Percentiles rank a stretch among this genome's conserved stretches.
These are phyloP conservation scores for Montifringilla adamsi DNA, from an alignment of 2,113 vertebrate species.

Conservation along the genomic window DNA sequence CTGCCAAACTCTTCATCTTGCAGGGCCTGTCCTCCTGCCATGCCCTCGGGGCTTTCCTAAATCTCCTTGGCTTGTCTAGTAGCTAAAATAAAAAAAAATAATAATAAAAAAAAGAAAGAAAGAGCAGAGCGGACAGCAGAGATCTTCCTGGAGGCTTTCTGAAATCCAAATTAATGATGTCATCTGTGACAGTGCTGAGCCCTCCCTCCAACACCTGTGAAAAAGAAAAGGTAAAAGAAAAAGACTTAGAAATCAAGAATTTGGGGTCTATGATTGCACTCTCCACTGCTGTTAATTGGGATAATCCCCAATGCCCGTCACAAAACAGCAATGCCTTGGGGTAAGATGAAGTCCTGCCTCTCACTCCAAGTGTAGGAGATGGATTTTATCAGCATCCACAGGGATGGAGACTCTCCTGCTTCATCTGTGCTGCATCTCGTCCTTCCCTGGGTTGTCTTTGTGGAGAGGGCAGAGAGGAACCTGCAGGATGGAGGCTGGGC, in stretches of 20 bases:
- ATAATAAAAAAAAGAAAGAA: background rate
- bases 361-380: background rate
- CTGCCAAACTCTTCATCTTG: background rate
- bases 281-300: background rate
- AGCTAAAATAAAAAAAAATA: background rate
- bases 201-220: background rate
- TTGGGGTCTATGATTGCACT: background rate
- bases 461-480: background rate
- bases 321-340: background rate
- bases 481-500: background rate
- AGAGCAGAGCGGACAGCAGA: background rate
- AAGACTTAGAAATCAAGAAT: background rate
- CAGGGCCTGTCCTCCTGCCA: background rate
- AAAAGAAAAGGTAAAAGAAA: background rate
- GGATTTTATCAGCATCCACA: background rate
- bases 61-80: background rate
- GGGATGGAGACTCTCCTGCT: accelerated
- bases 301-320: background rate
- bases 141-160: background rate
- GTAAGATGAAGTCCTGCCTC: background rate
- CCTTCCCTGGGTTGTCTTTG: background rate
- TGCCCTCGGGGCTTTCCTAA: background rate
- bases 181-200: background rate
- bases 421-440: too few species aligned
- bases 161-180: background rate